Evolutionary conservation across 2,113 vertebrate species (phyloP).

Genomic region (Caretta caretta): DNA sequence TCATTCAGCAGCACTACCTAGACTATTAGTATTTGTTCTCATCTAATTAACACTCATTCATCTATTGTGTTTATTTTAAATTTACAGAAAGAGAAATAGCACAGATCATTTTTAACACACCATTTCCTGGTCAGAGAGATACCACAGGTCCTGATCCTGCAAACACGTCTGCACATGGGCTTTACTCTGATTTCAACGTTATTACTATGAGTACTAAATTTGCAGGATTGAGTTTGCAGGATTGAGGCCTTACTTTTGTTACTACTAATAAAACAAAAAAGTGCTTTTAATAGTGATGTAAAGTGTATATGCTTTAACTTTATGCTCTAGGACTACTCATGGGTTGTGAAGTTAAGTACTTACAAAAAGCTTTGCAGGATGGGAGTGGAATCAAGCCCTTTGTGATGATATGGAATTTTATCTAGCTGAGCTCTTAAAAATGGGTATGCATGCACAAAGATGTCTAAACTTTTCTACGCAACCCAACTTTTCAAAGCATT

Average conservation of each 20-base stretch:
- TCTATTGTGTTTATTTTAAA: neutral
- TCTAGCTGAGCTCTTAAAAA: conserved; percentile 40
- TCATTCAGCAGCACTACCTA: neutral
- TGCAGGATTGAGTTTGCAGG: neutral
- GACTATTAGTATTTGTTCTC: neutral
- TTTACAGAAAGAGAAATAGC: neutral
- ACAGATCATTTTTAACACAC: neutral
- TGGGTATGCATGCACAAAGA: conserved; percentile 52
- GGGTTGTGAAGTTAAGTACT: neutral
- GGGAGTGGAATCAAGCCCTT: neutral
- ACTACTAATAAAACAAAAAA: neutral
- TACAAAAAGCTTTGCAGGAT: neutral
- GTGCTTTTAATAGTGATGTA: neutral
- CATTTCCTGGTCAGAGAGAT: neutral
- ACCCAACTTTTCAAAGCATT: conserved; percentile 77
- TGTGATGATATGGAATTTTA: conserved; percentile 17
- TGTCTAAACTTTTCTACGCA: conserved; percentile 54
- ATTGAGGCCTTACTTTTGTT: neutral
- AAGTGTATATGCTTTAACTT: neutral
- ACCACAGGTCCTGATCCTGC: neutral
- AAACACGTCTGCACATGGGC: neutral
- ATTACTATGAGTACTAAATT: neutral
- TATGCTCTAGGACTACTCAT: neutral
- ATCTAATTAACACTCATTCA: neutral
- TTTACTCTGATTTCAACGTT: neutral